A percentile compares a stretch with the other conserved stretches of the same genome.
Evolutionary conservation across 2,888 invertebrate genomes (phyloP).

Genomic region (Metopia argyrocephala): DNA sequence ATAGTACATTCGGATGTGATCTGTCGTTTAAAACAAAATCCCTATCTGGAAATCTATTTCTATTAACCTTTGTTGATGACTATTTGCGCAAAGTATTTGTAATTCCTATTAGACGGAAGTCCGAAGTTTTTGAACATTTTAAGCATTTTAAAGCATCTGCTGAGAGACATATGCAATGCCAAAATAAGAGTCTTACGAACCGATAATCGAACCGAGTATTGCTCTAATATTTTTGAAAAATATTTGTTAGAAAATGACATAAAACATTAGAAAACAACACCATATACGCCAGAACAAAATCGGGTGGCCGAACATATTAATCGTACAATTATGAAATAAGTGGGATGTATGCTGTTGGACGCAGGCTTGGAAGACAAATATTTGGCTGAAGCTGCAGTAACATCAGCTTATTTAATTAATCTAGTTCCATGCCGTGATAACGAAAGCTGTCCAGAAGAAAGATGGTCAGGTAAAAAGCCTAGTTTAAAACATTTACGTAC

Average conservation of each 20-base stretch:
- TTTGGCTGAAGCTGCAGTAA: conserved; percentile 60
- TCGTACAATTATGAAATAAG: conserved; percentile 48
- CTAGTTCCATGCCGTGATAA: conserved; percentile 52
- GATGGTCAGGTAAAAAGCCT: neutral
- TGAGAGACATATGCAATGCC: neutral
- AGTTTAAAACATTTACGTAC: conserved; percentile 43
- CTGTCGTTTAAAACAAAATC: conserved; percentile 34
- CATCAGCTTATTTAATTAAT: conserved; percentile 58
- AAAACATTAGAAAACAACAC: conserved; percentile 46
- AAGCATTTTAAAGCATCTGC: neutral
- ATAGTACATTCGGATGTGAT: conserved; percentile 47
- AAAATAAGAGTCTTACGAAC: conserved; percentile 6
- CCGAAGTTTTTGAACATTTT: neutral
- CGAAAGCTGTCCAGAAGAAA: conserved; percentile 6
- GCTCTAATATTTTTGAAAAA: neutral
- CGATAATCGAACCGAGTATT: conserved; percentile 17
- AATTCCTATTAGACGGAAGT: conserved; percentile 18
- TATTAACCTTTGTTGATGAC: conserved; percentile 50
- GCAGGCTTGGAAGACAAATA: conserved; percentile 54
- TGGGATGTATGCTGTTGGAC: conserved; percentile 65
- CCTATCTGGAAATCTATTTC: conserved; percentile 34
- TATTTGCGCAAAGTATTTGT: conserved; percentile 47
- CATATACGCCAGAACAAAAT: conserved; percentile 51
- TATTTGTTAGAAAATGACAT: conserved; percentile 11
- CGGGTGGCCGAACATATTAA: conserved; percentile 42